Evolutionary conservation across 2,797 vertebrate species (phyloP).

Genomic region (Uromys caudimaculatus): DNA sequence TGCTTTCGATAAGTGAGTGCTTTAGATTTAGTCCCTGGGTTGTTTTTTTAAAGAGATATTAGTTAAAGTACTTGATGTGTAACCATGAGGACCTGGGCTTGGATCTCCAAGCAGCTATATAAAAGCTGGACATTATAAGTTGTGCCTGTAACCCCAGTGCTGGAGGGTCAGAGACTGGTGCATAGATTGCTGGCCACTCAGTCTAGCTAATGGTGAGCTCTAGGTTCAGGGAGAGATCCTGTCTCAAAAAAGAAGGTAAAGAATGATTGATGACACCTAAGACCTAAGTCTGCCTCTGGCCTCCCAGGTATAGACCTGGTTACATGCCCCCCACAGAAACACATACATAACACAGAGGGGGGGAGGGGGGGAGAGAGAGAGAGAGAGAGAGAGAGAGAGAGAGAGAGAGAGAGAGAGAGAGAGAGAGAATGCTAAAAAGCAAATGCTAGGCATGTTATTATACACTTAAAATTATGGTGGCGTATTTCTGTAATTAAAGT

Average conservation of each 20-base stretch:
- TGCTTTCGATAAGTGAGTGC: conserved; percentile 40
- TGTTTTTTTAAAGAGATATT: neutral
- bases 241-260: neutral
- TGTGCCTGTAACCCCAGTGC: neutral
- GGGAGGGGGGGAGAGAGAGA: no score
- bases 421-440: conserved; percentile 3
- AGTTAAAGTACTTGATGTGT: neutral
- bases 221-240: neutral
- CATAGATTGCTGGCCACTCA: neutral
- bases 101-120: neutral
- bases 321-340: neutral
- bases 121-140: neutral
- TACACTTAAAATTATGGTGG: neutral
- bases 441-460: neutral
- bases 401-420: no score
- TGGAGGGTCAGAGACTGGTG: neutral
- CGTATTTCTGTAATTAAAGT: conserved; percentile 40
- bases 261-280: neutral
- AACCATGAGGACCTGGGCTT: neutral
- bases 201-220: neutral
- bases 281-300: neutral
- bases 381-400: neutral
- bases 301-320: neutral
- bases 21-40: conserved; percentile 14
- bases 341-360: neutral